These are phyloP conservation scores for Perca flavescens DNA, from an alignment of 2,113 vertebrate species.

Conservation along the genomic window DNA sequence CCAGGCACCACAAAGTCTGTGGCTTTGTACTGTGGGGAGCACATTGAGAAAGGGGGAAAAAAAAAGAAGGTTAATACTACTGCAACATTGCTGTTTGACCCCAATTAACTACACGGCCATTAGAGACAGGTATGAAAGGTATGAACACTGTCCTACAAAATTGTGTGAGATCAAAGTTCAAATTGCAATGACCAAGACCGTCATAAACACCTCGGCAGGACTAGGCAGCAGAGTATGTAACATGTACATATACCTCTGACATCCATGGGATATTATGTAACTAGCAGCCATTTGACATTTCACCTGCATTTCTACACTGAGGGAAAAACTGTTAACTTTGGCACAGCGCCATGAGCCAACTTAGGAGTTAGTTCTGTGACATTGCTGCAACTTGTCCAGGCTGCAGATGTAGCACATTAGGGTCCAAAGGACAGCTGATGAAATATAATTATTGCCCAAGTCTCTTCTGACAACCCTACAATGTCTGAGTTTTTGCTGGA, in stretches of 20 bases:
- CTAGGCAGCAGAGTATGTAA: not conserved
- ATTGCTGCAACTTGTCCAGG: not conserved
- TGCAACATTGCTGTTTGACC: not conserved
- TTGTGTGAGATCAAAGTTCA: not conserved
- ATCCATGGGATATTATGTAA: conserved; percentile 14
- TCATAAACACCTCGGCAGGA: not conserved
- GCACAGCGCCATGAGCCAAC: not conserved
- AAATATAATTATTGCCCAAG: conserved; percentile 50
- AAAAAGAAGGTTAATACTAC: not conserved
- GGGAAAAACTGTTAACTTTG: conserved; percentile 39
- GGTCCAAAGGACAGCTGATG: conserved; percentile 53
- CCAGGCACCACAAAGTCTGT: conserved; percentile 97
- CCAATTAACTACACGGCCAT: not conserved
- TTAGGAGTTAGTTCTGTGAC: not conserved
- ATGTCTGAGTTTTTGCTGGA: not conserved
- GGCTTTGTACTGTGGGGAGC: conserved; percentile 91
- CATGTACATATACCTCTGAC: not conserved
- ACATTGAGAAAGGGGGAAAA: not conserved
- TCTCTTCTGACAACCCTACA: conserved; percentile 15
- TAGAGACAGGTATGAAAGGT: not conserved
- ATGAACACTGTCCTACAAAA: not conserved
- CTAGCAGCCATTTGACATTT: conserved; percentile 12
- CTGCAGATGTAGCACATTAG: not conserved
- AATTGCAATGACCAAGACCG: not conserved
- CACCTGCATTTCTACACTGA: conserved; percentile 11